These are phyloP conservation scores for Galago senegalensis DNA, from an alignment of 2,797 vertebrate species.

Conservation along the genomic window DNA sequence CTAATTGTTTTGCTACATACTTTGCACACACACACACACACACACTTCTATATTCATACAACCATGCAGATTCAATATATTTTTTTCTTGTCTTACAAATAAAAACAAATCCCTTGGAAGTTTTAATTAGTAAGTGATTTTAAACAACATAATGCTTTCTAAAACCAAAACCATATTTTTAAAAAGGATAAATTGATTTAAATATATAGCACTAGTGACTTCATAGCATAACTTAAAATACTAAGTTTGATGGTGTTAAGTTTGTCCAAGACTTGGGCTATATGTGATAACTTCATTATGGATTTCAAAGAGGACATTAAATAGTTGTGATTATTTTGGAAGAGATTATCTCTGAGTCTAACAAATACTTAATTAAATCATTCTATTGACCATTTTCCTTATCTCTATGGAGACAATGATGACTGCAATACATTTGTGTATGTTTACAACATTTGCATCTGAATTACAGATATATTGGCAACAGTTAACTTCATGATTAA, in stretches of 20 bases:
- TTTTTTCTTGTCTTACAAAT: constrained; percentile 28
- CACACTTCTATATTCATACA: neutral
- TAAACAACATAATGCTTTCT: neutral
- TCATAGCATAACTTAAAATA: constrained; percentile 26
- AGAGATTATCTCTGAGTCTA: constrained; percentile 5
- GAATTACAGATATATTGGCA: neutral
- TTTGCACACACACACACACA: neutral
- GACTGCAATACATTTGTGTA: neutral
- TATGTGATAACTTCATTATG: constrained; percentile 17
- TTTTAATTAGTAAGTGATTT: constrained; percentile 53
- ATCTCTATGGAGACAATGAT: neutral
- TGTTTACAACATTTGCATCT: neutral
- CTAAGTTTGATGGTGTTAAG: constrained; percentile 51
- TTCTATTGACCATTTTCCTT: neutral
- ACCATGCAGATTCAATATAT: constrained; percentile 16
- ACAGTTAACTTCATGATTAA: constrained; percentile 30
- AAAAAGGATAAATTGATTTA: constrained; percentile 22
- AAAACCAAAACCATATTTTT: constrained; percentile 22
- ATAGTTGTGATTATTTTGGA: constrained; percentile 30
- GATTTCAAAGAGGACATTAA: constrained; percentile 51
- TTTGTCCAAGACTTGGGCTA: constrained; percentile 31
- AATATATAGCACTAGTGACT: neutral
- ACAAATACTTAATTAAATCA: neutral
- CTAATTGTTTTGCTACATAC: neutral
- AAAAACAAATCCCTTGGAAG: neutral